A percentile compares a stretch with the other conserved stretches of the same genome.
Evolutionary conservation across 2,113 vertebrate genomes (phyloP).

Genomic region (Macquaria ambigua): DNA sequence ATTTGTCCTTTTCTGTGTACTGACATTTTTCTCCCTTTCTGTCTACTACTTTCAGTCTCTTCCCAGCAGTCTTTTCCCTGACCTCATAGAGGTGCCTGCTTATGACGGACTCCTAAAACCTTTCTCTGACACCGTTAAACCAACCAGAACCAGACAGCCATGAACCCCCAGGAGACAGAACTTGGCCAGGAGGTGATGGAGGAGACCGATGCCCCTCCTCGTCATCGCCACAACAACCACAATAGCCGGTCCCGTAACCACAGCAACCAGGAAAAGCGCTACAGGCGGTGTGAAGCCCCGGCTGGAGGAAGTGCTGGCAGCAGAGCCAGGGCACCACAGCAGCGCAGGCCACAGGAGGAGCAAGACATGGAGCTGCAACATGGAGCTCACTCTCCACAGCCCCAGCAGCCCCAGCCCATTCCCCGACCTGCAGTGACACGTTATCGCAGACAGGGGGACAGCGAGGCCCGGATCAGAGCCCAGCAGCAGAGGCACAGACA

Average conservation of each 20-base stretch:
- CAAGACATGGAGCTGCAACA: constrained; percentile 70
- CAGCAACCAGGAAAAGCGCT: constrained; percentile 70
- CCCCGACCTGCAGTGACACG: constrained; percentile 80
- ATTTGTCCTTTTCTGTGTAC: background rate
- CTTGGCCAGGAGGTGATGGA: constrained; percentile 88
- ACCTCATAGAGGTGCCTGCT: constrained; percentile 27
- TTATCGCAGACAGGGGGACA: constrained; percentile 83
- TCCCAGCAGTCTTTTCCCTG: constrained; percentile 50
- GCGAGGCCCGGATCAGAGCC: constrained; percentile 78
- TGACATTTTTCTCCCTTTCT: constrained; percentile 13
- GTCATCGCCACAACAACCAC: constrained; percentile 65
- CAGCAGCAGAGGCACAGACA: constrained; percentile 82
- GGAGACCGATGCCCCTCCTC: constrained; percentile 81
- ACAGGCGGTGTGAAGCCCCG: constrained; percentile 72
- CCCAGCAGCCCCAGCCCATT: constrained; percentile 74
- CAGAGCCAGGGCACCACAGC: constrained; percentile 32
- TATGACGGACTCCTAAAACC: constrained; percentile 85
- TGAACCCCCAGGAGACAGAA: constrained; percentile 89
- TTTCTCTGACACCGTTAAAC: background rate
- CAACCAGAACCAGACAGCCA: constrained; percentile 79
- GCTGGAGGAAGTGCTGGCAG: constrained; percentile 28
- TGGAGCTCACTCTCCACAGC: constrained; percentile 58
- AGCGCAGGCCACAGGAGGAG: constrained; percentile 64
- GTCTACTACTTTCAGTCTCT: background rate
- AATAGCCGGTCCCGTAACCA: constrained; percentile 67